Evolutionary conservation across 2,888 invertebrate species (phyloP), one percentile per base, ranked within the genome.

Genomic region (Tachina grossa): DNA sequence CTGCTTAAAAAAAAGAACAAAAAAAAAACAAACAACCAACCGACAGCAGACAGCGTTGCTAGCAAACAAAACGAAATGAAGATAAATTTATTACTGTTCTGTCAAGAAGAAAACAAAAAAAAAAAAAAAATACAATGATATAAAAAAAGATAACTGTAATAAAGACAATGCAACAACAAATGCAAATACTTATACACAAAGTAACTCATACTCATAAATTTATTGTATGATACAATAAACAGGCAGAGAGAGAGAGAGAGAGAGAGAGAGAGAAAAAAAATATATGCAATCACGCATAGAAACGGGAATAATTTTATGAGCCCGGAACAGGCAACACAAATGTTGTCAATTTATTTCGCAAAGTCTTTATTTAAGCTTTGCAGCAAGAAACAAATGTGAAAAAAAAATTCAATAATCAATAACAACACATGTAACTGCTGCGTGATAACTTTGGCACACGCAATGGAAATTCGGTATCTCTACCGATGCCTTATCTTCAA

Each of bases 371-470:
- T 66, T 61, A 72, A 81, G 80, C 59, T 76, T 72, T 53, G 49
- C 31, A 31, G 31, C 69, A 69, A 61, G 10, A 41, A 49, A 69
- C 41, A 61, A 53, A 69, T 53, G 53, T 45, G 45, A 69, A 19
- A 69, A 69, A 75, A 55, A 65, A 68, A 66, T 80, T 72, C 47
- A 65, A 66, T 76, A 84, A 84, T 43, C 80, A 76, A 84, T 79
- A 49, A 53, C 43, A 57, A 22, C 11, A 49, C 49, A 83, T 66
- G 65, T 57, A 87, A 84, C 72, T 68, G 83, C 80, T 87, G 80
- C 77, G 68, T 81, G 83, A 75, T 83, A 81, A 74, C 69, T 77
- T 69, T 45, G 80, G 69, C 68, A 49, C 78, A 81, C 77, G 84
- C 81, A 76, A 71, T 65, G 16, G 31, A 22, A 63, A 16, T 41